Base-by-base conservation (phyloP, 2,113 vertebrate genomes). In the Eudorcas thomsonii region DNA sequence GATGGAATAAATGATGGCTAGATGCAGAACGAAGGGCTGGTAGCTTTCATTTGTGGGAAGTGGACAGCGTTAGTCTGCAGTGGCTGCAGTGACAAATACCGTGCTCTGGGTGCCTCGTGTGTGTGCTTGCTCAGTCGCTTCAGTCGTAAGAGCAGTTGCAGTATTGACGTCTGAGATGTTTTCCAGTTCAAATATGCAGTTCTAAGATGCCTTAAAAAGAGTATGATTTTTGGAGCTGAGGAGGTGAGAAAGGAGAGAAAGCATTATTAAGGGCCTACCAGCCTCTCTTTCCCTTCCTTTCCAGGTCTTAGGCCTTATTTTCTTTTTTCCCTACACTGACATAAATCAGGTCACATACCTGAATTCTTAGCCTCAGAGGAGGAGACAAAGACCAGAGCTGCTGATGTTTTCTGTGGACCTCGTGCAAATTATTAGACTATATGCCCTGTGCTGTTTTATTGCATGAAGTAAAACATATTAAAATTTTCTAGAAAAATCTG, bases 401-500 rank as follows among this genome's bases (percentile, higher is more conserved):
- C 45, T 71, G 60, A 33, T 64, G 15, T 48, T 78, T 85, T n/a
- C 86, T 54, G 43, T 48, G 30, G 54, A 28, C 7, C 13, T 85
- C 30, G 15, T 8, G 12, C 8, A 33, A 64, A 50, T 28, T 10
- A 57, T 5, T 14, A 1, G 91, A 48, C 30, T 77, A 25, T 52
- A 25, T n/a, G 21, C 67, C 2, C 77, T 78, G 39, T 25, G 16
- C 3, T 23, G 55, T 67, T 89, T 90, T 64, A 78, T 8, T 55
- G 64, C 55, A 55, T 26, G 64, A 55, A 74, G 77, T 55, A 57
- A 94, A 71, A 14, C 57, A 62, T 88, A 77, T 82, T 71, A 77
- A 93, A 82, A n/a, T 39, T 77, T 94, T 45, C 87, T 91, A 83
- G 71, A 91, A 90, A 93, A 87, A 88, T 45, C 9, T 74, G 71